Conservation (phyloP, 2,888 invertebrate genomes). For the Nomada fabriciana region DNA sequence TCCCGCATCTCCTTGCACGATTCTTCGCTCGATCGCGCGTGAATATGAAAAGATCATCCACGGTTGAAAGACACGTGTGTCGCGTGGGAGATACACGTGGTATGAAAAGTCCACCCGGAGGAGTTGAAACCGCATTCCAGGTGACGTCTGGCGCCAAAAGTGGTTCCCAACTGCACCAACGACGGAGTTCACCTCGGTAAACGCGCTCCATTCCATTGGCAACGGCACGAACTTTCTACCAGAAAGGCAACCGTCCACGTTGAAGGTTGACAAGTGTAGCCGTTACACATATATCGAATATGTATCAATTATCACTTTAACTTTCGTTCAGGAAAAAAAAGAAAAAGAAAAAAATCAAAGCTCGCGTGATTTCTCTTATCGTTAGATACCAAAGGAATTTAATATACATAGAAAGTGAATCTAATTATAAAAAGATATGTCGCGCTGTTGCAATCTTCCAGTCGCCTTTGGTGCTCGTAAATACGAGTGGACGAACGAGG, state of each 20-base stretch:
- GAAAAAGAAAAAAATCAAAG: neutral
- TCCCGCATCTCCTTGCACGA: conserved; percentile 2
- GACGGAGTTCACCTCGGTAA: neutral
- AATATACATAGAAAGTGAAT: conserved; percentile 23
- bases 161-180: conserved; percentile 73
- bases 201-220: conserved; percentile 2
- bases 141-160: conserved; percentile 81
- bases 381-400: conserved; percentile 1
- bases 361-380: conserved; percentile 6
- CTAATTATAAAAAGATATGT: conserved; percentile 9
- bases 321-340: conserved; percentile 24
- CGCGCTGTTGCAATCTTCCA: conserved; percentile 13
- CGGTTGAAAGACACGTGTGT: conserved; percentile 65
- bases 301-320: conserved; percentile 37
- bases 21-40: conserved; percentile 15
- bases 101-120: conserved; percentile 68
- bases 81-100: conserved; percentile 76
- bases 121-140: conserved; percentile 79
- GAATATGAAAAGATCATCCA: conserved; percentile 48
- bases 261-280: conserved; percentile 29
- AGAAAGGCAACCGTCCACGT: conserved; percentile 29
- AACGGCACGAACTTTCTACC: conserved; percentile 9
- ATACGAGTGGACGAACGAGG: conserved; percentile 22
- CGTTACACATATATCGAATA: neutral
- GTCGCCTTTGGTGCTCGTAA: conserved; percentile 6